These are phyloP conservation scores for Pagrus major DNA, from an alignment of 2,113 vertebrate species.

Conservation along the genomic window DNA sequence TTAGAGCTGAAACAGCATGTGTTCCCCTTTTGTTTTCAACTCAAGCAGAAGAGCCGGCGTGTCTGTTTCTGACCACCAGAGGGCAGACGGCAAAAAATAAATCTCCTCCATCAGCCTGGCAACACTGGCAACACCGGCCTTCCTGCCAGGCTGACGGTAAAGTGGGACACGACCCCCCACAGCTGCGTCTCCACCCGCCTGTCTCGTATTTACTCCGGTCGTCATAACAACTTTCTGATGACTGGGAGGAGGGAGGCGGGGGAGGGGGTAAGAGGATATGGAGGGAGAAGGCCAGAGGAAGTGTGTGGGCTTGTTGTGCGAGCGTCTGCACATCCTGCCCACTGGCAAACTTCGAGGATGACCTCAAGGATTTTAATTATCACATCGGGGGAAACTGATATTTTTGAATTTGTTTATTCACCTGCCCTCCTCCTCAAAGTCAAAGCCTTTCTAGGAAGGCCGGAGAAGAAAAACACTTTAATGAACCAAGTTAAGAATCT, in stretches of 20 bases:
- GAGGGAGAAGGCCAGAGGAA: constrained; percentile 56
- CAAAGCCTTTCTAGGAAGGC: background rate
- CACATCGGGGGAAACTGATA: background rate
- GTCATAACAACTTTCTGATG: constrained; percentile 67
- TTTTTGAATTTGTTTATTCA: no score
- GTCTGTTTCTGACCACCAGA: constrained; percentile 48
- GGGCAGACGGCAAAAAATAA: constrained; percentile 16
- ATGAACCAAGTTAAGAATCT: background rate
- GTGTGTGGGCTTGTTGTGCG: constrained; percentile 27
- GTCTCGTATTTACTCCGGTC: constrained; percentile 50
- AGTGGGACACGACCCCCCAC: constrained; percentile 21
- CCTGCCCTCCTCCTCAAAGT: background rate
- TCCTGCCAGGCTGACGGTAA: constrained; percentile 5
- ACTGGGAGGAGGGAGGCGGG: background rate
- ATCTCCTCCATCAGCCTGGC: background rate
- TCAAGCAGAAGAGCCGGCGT: background rate
- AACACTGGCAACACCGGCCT: background rate
- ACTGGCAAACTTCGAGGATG: constrained; percentile 24
- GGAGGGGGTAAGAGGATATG: constrained; percentile 12
- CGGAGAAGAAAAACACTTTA: background rate
- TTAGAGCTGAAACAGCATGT: background rate
- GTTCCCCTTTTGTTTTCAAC: constrained; percentile 21
- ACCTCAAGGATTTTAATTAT: constrained; percentile 51
- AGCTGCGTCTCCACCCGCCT: constrained; percentile 5
- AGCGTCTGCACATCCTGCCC: constrained; percentile 21